These are phyloP conservation scores for Mustelus asterias DNA, from an alignment of 2,113 vertebrate species.

Conservation along the genomic window DNA sequence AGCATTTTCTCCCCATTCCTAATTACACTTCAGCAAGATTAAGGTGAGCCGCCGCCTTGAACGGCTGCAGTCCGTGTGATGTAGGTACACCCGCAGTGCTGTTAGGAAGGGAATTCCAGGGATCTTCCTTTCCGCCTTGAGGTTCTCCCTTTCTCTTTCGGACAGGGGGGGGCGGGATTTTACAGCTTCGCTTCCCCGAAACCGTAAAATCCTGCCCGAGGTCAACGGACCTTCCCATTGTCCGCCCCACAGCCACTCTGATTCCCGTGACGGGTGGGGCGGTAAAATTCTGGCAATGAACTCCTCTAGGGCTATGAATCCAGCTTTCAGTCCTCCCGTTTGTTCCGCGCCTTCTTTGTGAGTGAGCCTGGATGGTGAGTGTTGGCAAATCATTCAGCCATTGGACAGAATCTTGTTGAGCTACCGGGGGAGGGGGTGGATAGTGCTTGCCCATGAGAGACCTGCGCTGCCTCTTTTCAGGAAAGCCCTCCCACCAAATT, in stretches of 20 bases:
- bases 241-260: too few relatives aligned
- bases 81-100: background rate
- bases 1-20: background rate
- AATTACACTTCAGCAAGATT: background rate
- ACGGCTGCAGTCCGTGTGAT: background rate
- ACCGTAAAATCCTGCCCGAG: too few relatives aligned
- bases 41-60: background rate
- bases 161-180: too few relatives aligned
- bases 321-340: background rate
- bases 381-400: background rate
- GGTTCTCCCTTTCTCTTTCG: background rate
- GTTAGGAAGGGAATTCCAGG: too few relatives aligned
- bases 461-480: too few relatives aligned
- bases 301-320: background rate
- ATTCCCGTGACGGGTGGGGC: too few relatives aligned
- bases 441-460: too few relatives aligned
- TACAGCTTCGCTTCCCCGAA: too few relatives aligned
- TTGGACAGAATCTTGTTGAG: background rate
- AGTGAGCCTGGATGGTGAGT: background rate
- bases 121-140: background rate
- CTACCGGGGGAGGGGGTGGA: too few relatives aligned
- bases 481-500: too few relatives aligned
- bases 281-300: too few relatives aligned
- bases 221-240: too few relatives aligned
- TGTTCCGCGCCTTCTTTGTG: background rate